A percentile compares a stretch with the other conserved stretches of the same genome.
Conservation (phyloP, 2,888 invertebrate species). For the Griposia aprilina region DNA sequence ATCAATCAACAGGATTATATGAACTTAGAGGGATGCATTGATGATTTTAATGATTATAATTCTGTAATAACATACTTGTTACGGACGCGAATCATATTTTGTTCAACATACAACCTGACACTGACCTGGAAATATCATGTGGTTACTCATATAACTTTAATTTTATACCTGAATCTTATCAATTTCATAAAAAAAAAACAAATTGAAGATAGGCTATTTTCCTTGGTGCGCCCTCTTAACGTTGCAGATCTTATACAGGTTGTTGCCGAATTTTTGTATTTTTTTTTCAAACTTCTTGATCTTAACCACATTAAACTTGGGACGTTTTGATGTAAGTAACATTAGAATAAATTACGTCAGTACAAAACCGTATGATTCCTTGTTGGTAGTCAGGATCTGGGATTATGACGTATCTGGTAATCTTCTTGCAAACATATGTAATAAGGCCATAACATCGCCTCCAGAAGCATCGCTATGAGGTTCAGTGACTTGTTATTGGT, state of each 20-base stretch:
- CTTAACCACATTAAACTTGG: not conserved
- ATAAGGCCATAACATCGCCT: conserved; percentile 6
- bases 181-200: too few species aligned
- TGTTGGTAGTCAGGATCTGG: not conserved
- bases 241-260: not conserved
- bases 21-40: too few species aligned
- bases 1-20: too few species aligned
- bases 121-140: too few species aligned
- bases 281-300: not conserved
- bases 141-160: too few species aligned
- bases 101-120: too few species aligned
- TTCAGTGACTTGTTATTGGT: conserved; percentile 42
- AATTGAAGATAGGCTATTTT: too few species aligned
- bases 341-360: not conserved
- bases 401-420: not conserved
- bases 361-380: not conserved
- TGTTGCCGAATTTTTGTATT: not conserved
- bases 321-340: not conserved
- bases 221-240: too few species aligned
- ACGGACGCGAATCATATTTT: too few species aligned
- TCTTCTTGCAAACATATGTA: conserved; percentile 2
- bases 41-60: too few species aligned
- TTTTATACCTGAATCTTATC: too few species aligned
- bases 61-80: too few species aligned
- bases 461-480: not conserved